phyloP scores from a whole-genome alignment of 2,888 invertebrate genomes.

The Ectemnius cavifrons region DNA sequence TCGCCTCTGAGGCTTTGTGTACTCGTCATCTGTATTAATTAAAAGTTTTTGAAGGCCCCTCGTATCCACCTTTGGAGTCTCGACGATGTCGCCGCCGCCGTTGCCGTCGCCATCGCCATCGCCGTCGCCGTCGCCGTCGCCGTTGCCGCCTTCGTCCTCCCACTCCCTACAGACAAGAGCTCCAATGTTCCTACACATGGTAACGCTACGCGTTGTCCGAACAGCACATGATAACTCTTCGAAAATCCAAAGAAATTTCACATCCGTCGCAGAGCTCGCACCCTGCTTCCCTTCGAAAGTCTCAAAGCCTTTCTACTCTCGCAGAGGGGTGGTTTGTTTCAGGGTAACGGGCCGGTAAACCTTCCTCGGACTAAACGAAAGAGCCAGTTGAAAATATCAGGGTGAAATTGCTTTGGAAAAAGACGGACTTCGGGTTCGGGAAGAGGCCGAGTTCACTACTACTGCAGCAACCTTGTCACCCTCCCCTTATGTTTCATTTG shows the following conservation, averaged over 20 bases:
- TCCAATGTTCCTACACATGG: too few species aligned
- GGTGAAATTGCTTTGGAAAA: not conserved
- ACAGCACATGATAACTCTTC: too few species aligned
- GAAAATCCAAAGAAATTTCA: too few species aligned
- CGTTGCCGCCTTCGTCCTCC: too few species aligned
- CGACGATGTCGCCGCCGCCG: constrained; percentile 33
- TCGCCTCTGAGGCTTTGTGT: constrained; percentile 60
- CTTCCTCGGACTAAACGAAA: not conserved
- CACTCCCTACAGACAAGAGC: too few species aligned
- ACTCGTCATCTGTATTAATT: constrained; percentile 71
- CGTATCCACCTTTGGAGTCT: constrained; percentile 46
- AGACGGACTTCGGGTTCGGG: not conserved
- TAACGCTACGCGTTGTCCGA: too few species aligned
- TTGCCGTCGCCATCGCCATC: too few species aligned
- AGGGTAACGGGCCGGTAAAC: not conserved
- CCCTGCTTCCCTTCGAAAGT: too few species aligned
- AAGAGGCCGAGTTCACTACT: not conserved
- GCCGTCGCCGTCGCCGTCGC: too few species aligned
- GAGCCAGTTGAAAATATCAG: not conserved
- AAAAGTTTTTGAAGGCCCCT: constrained; percentile 68
- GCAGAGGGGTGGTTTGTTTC: not conserved
- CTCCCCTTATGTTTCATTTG: not conserved
- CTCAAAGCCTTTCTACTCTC: not conserved
- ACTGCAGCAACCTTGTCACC: not conserved
- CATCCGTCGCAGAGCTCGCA: too few species aligned